Percentiles rank a stretch among this genome's conserved stretches.
Conservation (phyloP, 2,797 vertebrate genomes). For the Enteromius thamalakanensis region DNA sequence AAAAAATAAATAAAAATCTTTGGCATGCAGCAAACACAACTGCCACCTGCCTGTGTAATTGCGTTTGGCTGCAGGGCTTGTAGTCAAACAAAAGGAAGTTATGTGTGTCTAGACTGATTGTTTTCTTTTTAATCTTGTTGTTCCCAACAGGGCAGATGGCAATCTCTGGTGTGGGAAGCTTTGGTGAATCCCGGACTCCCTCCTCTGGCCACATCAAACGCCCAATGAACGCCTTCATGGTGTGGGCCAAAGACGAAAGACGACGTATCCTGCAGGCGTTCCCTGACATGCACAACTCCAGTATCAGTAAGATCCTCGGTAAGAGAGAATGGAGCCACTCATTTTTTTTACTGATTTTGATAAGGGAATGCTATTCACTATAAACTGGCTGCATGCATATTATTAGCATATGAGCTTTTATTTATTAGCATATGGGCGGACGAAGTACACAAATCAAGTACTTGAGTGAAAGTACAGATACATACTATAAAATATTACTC, state of each 20-base stretch:
- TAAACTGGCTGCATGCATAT: background rate
- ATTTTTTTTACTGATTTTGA: background rate
- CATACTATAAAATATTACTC: too few relatives aligned
- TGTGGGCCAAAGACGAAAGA: constrained; percentile 97
- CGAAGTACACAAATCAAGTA: too few relatives aligned
- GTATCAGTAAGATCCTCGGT: constrained; percentile 98
- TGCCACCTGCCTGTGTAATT: constrained; percentile 23
- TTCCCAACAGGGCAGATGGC: constrained; percentile 69
- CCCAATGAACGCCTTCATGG: constrained; percentile 99
- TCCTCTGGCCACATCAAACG: constrained; percentile 96
- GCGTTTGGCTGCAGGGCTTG: constrained; percentile 14
- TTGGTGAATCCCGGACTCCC: constrained; percentile 81
- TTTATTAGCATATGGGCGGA: background rate
- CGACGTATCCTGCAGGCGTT: constrained; percentile 95
- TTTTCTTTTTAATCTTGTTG: constrained; percentile 34
- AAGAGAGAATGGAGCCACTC: background rate
- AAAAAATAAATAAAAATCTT: background rate
- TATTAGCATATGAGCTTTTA: background rate
- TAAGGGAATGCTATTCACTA: background rate
- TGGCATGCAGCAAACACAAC: constrained; percentile 20
- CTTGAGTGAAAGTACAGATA: too few relatives aligned
- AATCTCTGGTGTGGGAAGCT: constrained; percentile 77
- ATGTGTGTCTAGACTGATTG: constrained; percentile 20
- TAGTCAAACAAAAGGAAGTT: constrained; percentile 20
- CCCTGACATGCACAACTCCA: constrained; percentile 99